Conservation (phyloP, 2,113 vertebrate genomes). For the Notothenia coriiceps region DNA sequence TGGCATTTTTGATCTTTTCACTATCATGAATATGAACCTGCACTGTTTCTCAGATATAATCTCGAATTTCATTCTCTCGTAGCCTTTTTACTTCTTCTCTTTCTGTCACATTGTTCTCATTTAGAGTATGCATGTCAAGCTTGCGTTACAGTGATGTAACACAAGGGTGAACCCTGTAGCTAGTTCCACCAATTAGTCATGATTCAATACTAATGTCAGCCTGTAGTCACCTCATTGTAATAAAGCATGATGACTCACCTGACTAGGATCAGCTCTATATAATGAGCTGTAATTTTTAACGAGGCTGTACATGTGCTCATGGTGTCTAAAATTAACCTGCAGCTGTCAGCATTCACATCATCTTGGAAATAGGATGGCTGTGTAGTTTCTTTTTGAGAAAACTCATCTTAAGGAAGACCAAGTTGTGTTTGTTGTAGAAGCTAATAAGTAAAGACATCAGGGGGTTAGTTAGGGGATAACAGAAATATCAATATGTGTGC, state of each 20-base stretch:
- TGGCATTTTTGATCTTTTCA: conserved; percentile 3
- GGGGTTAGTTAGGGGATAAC: conserved; percentile 1
- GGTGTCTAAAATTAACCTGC: not conserved
- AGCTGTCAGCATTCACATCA: not conserved
- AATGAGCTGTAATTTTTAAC: not conserved
- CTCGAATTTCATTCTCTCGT: conserved; percentile 9
- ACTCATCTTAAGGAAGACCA: not conserved
- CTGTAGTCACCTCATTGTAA: conserved; percentile 9
- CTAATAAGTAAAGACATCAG: conserved; percentile 7
- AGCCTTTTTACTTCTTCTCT: not conserved
- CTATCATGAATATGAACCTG: not conserved
- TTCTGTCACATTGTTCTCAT: not conserved
- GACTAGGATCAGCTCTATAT: not conserved
- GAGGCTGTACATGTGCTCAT: not conserved
- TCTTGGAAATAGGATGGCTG: not conserved
- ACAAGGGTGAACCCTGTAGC: conserved; percentile 7
- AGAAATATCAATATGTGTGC: not conserved
- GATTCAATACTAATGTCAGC: conserved; percentile 7
- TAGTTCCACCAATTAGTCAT: conserved; percentile 26
- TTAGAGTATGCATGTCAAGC: conserved; percentile 18
- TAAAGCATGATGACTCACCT: not conserved
- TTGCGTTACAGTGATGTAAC: conserved; percentile 32
- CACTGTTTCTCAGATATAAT: not conserved
- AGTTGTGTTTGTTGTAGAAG: not conserved
- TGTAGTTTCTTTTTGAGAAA: not conserved